Conservation (phyloP, 2,888 invertebrate genomes). For the Brenthis daphne region DNA sequence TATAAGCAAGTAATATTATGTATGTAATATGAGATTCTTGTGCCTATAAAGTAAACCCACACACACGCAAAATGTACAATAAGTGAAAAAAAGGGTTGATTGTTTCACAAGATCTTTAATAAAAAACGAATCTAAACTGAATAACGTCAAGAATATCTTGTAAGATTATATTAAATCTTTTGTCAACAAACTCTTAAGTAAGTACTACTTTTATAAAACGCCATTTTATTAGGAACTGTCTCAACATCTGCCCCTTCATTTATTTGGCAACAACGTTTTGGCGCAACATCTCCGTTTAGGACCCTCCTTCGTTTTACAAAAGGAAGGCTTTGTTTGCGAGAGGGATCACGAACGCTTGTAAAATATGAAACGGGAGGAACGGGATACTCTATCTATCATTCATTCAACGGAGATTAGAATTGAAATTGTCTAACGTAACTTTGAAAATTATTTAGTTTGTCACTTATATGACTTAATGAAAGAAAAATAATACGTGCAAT, state of each 20-base stretch:
- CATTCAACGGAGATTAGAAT: conserved; percentile 12
- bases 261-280: conserved; percentile 11
- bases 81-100: too few species aligned
- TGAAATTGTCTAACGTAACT: conserved; percentile 10
- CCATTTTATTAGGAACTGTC: neutral
- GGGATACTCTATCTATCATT: conserved; percentile 2
- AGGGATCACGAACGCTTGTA: conserved; percentile 7
- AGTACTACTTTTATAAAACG: neutral
- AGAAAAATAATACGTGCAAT: too few species aligned
- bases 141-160: too few species aligned
- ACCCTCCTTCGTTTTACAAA: neutral
- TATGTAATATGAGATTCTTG: too few species aligned
- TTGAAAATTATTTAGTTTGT: neutral
- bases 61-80: too few species aligned
- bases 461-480: too few species aligned
- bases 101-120: too few species aligned
- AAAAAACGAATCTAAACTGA: too few species aligned
- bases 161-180: too few species aligned
- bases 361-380: conserved; percentile 9
- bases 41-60: too few species aligned
- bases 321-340: conserved; percentile 15
- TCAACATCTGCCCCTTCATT: conserved; percentile 2
- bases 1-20: too few species aligned
- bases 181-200: too few species aligned
- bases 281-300: neutral